Evolutionary conservation across 1,140 invertebrate species (phyloP).

Genomic region (Tetragonula clypearis): DNA sequence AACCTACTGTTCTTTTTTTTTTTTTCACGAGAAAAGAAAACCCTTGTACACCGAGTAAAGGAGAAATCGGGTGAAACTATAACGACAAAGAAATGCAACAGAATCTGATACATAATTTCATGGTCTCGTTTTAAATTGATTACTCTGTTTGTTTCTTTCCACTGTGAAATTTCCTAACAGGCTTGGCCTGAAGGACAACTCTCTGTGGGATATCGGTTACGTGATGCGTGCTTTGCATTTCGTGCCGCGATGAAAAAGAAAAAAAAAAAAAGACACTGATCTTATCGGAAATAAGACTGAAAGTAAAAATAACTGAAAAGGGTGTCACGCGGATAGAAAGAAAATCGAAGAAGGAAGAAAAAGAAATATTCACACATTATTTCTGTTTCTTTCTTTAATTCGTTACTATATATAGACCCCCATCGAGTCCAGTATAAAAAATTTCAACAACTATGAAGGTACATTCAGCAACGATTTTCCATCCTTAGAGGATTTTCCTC

Average conservation of each 20-base stretch:
- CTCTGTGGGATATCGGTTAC: not conserved
- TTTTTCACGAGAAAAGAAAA: not conserved
- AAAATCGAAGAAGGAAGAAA: not conserved
- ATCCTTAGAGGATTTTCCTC: constrained; percentile 2
- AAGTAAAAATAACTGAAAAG: constrained; percentile 20
- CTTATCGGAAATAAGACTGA: constrained; percentile 16
- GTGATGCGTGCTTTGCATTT: constrained; percentile 22
- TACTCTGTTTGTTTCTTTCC: not conserved
- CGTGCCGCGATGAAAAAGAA: constrained; percentile 35
- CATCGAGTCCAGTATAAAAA: not conserved
- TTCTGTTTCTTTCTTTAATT: constrained; percentile 10
- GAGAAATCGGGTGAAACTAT: not conserved
- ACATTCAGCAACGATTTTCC: not conserved
- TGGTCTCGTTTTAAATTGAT: not conserved
- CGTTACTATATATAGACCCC: not conserved
- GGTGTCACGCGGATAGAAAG: not conserved
- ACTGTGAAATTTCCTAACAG: too few relatives aligned
- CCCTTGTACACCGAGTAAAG: not conserved
- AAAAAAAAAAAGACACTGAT: constrained; percentile 16
- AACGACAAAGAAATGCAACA: not conserved
- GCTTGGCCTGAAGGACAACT: not conserved
- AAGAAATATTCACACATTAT: not conserved
- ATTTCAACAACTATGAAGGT: not conserved
- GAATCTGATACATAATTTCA: not conserved
- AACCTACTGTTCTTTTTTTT: not conserved